phyloP scores from a whole-genome alignment of 2,113 vertebrate species.

The Pangasianodon hypophthalmus region DNA sequence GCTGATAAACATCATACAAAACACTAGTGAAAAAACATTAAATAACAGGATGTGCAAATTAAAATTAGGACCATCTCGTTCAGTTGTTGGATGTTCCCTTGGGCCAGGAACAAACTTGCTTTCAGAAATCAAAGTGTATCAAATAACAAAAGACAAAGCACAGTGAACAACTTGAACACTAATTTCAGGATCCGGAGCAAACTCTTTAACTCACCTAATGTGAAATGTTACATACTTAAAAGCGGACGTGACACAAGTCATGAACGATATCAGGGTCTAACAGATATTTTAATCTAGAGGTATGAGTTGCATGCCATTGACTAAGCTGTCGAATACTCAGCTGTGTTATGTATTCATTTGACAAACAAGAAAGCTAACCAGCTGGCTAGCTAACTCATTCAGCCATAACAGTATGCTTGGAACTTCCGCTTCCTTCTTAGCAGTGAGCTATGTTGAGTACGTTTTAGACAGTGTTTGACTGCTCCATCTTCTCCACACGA shows the following conservation, averaged over 20 bases:
- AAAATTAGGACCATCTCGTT: background rate
- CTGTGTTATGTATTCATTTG: background rate
- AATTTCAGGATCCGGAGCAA: too few species aligned
- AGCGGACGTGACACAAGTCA: background rate
- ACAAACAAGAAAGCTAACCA: background rate
- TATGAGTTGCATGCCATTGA: too few species aligned
- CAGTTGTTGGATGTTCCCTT: too few species aligned
- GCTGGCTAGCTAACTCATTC: background rate
- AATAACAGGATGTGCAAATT: background rate
- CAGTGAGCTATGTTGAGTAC: too few species aligned
- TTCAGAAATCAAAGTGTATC: background rate
- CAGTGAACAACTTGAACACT: too few species aligned
- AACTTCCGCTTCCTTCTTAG: too few species aligned
- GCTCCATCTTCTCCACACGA: background rate
- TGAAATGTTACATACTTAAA: background rate
- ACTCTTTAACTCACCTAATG: too few species aligned
- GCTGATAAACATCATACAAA: background rate
- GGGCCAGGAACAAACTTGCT: too few species aligned
- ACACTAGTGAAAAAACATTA: background rate
- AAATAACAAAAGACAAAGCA: background rate
- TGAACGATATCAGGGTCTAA: background rate
- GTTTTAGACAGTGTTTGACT: background rate
- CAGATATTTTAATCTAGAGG: background rate
- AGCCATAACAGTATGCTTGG: too few species aligned
- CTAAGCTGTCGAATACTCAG: background rate